phyloP scores from a whole-genome alignment of 2,113 vertebrate genomes.

The Shinisaurus crocodilurus region DNA sequence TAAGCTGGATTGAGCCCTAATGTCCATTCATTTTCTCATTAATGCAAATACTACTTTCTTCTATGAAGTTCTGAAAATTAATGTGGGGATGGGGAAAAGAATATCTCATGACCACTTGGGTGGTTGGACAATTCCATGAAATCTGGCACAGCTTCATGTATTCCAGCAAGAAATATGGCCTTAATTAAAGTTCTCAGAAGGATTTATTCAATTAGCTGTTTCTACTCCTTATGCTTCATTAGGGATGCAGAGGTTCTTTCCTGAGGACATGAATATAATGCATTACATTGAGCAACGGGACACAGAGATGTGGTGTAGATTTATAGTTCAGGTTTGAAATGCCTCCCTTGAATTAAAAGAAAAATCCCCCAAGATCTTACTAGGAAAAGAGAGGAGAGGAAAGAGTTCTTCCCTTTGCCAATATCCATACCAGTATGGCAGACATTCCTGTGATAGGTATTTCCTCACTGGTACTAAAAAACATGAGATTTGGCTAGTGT shows the following conservation, averaged over 20 bases:
- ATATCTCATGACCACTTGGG: neutral
- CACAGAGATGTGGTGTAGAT: slow-evolving; percentile 44
- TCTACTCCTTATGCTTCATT: slow-evolving; percentile 25
- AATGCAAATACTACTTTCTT: neutral
- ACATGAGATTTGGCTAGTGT: slow-evolving; percentile 64
- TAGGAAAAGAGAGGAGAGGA: slow-evolving; percentile 44
- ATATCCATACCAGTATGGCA: slow-evolving; percentile 40
- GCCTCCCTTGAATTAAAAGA: slow-evolving; percentile 60
- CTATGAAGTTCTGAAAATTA: neutral
- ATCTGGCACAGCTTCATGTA: slow-evolving; percentile 24
- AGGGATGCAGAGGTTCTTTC: slow-evolving; percentile 28
- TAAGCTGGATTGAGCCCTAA: neutral
- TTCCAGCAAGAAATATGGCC: slow-evolving; percentile 51
- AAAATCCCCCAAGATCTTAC: slow-evolving; percentile 48
- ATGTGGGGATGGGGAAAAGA: neutral
- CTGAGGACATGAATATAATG: neutral
- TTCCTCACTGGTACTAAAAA: slow-evolving; percentile 55
- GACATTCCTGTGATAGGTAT: slow-evolving; percentile 39
- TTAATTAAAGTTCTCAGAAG: slow-evolving; percentile 47
- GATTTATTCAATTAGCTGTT: slow-evolving; percentile 39
- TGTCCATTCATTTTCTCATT: neutral
- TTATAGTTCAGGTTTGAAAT: slow-evolving; percentile 57
- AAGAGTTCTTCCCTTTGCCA: slow-evolving; percentile 30
- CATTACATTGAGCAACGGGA: slow-evolving; percentile 54
- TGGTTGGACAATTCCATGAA: slow-evolving; percentile 17